Percentiles rank a stretch among this genome's conserved stretches.
These are phyloP conservation scores for Helogale parvula DNA, from an alignment of 2,113 vertebrate genomes.

Conservation along the genomic window DNA sequence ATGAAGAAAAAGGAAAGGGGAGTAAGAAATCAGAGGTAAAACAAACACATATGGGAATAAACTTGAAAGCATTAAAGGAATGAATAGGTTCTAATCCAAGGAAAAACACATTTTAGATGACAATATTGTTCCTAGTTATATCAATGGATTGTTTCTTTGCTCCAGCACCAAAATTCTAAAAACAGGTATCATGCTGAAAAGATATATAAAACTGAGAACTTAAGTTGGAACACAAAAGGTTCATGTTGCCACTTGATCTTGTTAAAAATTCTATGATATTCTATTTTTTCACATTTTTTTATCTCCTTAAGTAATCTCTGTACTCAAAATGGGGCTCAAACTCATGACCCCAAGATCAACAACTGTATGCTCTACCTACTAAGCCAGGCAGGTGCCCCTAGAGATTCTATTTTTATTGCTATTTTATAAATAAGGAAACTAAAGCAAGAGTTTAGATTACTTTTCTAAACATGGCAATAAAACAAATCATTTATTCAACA, in stretches of 20 bases:
- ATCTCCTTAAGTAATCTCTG: background rate
- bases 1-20: background rate
- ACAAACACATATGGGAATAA: background rate
- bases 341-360: background rate
- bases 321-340: background rate
- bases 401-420: background rate
- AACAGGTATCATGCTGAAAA: background rate
- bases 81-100: background rate
- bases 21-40: background rate
- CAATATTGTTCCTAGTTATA: background rate
- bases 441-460: background rate
- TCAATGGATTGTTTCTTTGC: background rate
- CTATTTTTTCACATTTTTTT: background rate
- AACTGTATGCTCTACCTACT: background rate
- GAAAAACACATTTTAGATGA: background rate
- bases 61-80: background rate
- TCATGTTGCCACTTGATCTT: background rate
- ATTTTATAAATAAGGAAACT: conserved; percentile 22
- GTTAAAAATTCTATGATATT: background rate
- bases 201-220: background rate
- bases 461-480: conserved; percentile 25
- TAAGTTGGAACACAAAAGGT: background rate
- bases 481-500: background rate
- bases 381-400: background rate
- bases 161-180: background rate